phyloP scores from a whole-genome alignment of 2,113 vertebrate genomes.

The Crotalus tigris region DNA sequence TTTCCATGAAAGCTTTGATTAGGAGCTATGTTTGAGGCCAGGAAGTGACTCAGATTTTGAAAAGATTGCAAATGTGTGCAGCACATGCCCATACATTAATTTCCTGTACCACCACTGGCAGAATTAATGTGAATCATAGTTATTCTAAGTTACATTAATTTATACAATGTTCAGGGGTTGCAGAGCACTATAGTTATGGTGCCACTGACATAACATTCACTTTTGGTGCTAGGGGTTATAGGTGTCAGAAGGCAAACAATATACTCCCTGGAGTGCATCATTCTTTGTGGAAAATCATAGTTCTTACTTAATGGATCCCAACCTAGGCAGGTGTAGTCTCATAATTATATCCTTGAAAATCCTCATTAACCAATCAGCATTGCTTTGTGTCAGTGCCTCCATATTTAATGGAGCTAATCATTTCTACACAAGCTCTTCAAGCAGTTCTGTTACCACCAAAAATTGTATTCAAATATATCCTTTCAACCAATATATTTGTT shows the following conservation, averaged over 20 bases:
- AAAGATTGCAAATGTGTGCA: background rate
- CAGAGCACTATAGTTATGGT: background rate
- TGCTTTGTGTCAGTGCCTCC: slow-evolving; percentile 33
- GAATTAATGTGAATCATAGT: slow-evolving; percentile 19
- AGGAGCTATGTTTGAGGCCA: background rate
- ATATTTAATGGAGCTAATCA: slow-evolving; percentile 25
- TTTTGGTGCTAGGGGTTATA: slow-evolving; percentile 2
- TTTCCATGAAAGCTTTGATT: background rate
- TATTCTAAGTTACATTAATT: slow-evolving; percentile 35
- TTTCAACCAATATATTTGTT: slow-evolving; percentile 18
- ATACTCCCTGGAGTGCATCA: slow-evolving; percentile 17
- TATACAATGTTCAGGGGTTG: background rate
- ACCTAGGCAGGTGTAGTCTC: slow-evolving; percentile 46
- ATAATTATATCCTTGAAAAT: slow-evolving; percentile 50
- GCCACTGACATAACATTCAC: slow-evolving; percentile 28
- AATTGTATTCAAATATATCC: slow-evolving; percentile 30
- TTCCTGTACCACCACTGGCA: background rate
- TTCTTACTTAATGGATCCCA: slow-evolving; percentile 47
- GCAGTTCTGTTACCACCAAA: background rate
- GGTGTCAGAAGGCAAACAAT: slow-evolving; percentile 22
- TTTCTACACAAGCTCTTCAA: slow-evolving; percentile 21
- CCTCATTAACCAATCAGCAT: slow-evolving; percentile 39
- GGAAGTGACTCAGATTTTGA: background rate
- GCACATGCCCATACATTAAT: rapidly evolving
- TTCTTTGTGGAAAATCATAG: slow-evolving; percentile 39